These are phyloP conservation scores for Spatula versicolor DNA, from an alignment of 2,797 vertebrate species.

Conservation along the genomic window DNA sequence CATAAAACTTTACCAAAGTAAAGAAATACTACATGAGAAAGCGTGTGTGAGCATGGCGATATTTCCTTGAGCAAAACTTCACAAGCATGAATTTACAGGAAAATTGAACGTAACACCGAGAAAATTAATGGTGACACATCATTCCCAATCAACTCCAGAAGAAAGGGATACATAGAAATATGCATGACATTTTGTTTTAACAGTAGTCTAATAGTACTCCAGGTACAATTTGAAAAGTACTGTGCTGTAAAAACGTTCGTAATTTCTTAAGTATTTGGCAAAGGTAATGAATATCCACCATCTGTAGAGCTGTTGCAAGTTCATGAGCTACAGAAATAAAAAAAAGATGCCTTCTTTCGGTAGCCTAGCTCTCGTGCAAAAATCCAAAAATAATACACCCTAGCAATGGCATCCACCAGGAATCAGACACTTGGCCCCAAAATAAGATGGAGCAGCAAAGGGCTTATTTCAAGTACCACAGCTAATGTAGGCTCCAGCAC, in stretches of 20 bases:
- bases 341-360: conserved; percentile 32
- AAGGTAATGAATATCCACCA: conserved; percentile 7
- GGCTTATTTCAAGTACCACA: conserved; percentile 21
- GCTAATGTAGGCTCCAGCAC: conserved; percentile 19
- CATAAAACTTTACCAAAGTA: background rate
- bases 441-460: background rate
- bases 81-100: background rate
- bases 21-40: background rate
- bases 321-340: conserved; percentile 56
- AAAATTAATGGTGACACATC: background rate
- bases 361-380: conserved; percentile 27
- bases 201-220: background rate
- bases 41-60: fast-evolving
- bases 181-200: background rate
- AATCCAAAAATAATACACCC: conserved; percentile 52
- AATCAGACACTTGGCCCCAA: conserved; percentile 35
- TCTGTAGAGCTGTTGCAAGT: conserved; percentile 36
- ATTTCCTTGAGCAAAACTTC: background rate
- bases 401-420: conserved; percentile 36
- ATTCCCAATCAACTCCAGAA: background rate
- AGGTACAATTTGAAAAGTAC: background rate
- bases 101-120: background rate
- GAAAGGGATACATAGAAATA: background rate
- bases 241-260: background rate
- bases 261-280: conserved; percentile 5